Evolutionary conservation across 2,888 invertebrate species (phyloP).

Genomic region (Philereme transversata): DNA sequence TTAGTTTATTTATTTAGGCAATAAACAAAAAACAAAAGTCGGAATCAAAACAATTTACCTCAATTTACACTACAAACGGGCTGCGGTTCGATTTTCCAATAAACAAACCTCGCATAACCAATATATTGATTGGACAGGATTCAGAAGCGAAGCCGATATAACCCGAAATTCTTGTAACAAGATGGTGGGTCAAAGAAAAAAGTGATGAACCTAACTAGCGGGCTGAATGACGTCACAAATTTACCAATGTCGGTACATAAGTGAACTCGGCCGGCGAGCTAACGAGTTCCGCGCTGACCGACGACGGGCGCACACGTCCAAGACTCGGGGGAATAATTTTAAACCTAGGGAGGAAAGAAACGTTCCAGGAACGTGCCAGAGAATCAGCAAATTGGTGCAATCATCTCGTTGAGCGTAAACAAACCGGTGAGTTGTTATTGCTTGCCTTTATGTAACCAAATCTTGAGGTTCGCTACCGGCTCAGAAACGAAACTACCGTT

Average conservation of each 20-base stretch:
- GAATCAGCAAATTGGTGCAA: conserved; percentile 73
- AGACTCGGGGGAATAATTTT: conserved; percentile 38
- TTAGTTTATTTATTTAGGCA: no score
- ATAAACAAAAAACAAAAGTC: no score
- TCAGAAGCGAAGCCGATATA: neutral
- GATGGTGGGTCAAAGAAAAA: neutral
- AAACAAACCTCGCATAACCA: no score
- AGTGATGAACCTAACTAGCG: conserved; percentile 5
- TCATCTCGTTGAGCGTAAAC: conserved; percentile 82
- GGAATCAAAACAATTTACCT: no score
- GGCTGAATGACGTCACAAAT: conserved; percentile 11
- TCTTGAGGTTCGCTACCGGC: conserved; percentile 23
- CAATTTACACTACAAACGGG: no score
- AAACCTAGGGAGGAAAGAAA: conserved; percentile 39
- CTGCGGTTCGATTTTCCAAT: no score
- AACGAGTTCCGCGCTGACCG: conserved; percentile 67
- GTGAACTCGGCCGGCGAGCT: conserved; percentile 49
- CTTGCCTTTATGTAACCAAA: conserved; percentile 62
- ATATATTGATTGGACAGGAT: no score
- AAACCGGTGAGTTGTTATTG: conserved; percentile 72
- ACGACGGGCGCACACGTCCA: conserved; percentile 60
- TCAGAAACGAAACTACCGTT: conserved; percentile 19
- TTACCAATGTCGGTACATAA: conserved; percentile 45
- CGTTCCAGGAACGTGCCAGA: conserved; percentile 71
- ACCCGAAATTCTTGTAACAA: neutral